Percentiles rank a stretch among this genome's conserved stretches.
Conservation (phyloP, 2,797 vertebrate species). For the Rhabdophis nuchalis region DNA sequence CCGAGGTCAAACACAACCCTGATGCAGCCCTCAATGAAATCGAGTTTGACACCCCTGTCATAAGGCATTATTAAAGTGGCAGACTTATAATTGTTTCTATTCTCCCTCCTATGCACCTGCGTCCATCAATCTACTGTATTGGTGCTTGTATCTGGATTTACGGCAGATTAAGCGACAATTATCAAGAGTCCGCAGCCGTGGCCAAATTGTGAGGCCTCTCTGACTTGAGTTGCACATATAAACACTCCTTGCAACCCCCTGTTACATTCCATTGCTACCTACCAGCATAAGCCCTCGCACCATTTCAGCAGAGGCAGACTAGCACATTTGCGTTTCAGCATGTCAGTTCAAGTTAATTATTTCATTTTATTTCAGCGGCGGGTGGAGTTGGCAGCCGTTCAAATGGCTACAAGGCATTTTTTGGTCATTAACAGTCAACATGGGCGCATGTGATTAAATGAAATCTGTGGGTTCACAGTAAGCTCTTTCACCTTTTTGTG, state of each 20-base stretch:
- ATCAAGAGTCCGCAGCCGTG: neutral
- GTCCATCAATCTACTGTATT: no score
- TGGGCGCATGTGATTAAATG: conserved; percentile 12
- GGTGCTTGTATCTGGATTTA: neutral
- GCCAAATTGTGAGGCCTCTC: neutral
- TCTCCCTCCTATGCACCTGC: neutral
- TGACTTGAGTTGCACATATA: neutral
- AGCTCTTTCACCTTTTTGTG: neutral
- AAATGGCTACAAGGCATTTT: conserved; percentile 9
- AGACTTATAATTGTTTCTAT: neutral
- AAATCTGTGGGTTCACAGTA: neutral
- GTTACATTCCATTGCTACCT: conserved; percentile 1
- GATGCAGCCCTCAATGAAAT: no score
- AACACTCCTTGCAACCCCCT: neutral
- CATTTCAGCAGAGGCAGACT: conserved; percentile 8
- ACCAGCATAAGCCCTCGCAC: neutral
- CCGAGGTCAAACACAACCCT: no score
- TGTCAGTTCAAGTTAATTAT: conserved; percentile 15
- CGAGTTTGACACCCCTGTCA: no score
- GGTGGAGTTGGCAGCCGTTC: conserved; percentile 3
- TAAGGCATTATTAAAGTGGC: no score
- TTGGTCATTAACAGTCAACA: conserved; percentile 15
- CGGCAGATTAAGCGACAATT: neutral
- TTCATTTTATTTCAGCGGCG: conserved; percentile 15
- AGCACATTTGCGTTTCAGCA: conserved; percentile 2